phyloP scores from a whole-genome alignment of 2,113 vertebrate species.

The Notothenia coriiceps region DNA sequence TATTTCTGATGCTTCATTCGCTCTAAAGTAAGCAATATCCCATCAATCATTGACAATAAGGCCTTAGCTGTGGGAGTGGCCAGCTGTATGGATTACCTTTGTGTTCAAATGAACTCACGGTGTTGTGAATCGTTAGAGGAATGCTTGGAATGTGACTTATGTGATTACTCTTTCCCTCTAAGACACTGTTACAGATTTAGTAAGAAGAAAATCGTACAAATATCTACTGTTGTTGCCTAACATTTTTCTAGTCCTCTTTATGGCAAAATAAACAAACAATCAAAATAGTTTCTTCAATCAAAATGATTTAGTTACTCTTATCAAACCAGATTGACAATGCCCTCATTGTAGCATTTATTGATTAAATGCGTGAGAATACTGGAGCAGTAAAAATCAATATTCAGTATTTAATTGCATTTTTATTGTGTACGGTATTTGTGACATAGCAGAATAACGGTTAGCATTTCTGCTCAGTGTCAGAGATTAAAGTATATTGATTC shows the following conservation, averaged over 20 bases:
- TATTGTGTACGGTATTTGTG: neutral
- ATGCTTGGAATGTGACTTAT: constrained; percentile 8
- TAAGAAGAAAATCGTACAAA: neutral
- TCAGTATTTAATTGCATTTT: neutral
- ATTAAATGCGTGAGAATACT: neutral
- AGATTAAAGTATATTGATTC: neutral
- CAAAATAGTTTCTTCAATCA: neutral
- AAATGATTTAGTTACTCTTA: neutral
- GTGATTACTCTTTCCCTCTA: neutral
- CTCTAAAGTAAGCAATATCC: neutral
- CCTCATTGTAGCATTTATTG: neutral
- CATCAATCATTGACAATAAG: neutral
- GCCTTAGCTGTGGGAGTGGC: neutral
- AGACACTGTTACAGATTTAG: neutral
- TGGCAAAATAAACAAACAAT: constrained; percentile 5
- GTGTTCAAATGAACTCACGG: neutral
- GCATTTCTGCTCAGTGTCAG: neutral
- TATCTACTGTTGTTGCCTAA: neutral
- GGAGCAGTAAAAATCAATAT: neutral
- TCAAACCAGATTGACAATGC: neutral
- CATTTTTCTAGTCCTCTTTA: neutral
- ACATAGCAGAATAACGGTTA: neutral
- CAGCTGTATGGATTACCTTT: constrained; percentile 15
- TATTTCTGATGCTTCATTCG: neutral
- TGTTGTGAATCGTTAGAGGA: constrained; percentile 18